Evolutionary conservation across 2,797 vertebrate species (phyloP), one percentile per base, ranked within the genome.

Genomic region (Periophthalmus magnuspinnatus): DNA sequence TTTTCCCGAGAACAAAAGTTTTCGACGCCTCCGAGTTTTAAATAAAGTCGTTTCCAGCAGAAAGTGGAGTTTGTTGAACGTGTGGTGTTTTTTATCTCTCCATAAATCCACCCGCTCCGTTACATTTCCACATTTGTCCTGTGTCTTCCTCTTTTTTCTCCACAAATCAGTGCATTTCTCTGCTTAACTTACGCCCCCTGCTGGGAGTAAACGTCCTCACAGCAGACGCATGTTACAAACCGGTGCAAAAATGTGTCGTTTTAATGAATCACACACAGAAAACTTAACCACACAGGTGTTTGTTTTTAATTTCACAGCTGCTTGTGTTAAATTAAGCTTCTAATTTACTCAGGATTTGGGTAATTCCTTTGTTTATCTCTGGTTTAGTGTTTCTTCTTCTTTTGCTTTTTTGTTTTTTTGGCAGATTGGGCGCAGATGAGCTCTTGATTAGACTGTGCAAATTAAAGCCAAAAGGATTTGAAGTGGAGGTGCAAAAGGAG

Each of bases 171-270:
- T 36, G 2, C 64, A 62, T 38, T 50, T 55, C 65, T 7, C 70
- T 70, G 70, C 69, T 47, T 32, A 62, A 79, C 74, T 75, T 74
- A 76, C 65, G 80, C 88, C 87, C 85, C 72, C 89, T 90, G 82
- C 82, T 90, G 38, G 52, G 33, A 72, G 72, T 21, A 66, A 17
- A 64, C 57, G 9, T 17, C 3, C 11, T 16, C 41, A 34, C 21
- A 11, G 38, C 4, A 4, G 38, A 28, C 2, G n/a, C 14, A 64
- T 24, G 1, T 22, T 61, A 61, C 17, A 41, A 16, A 41, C 34
- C 14, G 14, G n/a, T n/a, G 8, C 22, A 56, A n/a, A 34, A 10
- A 34, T 34, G 34, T 32, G 6, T 3, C 22, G 24, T 28, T 22
- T 22, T 54, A 2, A 57, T 57, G n/a, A 57, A 57, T 57, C 32